Conservation (phyloP, 1,140 invertebrate species). For the Streblospio benedicti region DNA sequence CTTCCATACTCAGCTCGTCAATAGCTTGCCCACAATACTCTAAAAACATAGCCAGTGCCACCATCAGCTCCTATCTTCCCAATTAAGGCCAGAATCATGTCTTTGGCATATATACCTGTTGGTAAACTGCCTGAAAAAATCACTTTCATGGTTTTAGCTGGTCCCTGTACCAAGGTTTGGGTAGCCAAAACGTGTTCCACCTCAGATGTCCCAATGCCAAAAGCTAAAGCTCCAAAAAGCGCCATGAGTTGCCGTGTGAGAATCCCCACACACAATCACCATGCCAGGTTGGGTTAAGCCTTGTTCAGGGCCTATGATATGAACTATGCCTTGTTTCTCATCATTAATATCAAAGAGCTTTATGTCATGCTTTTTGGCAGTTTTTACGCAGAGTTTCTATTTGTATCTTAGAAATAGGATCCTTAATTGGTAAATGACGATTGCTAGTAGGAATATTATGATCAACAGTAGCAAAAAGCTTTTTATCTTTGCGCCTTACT, state of each 20-base stretch:
- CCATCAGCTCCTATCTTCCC: conserved; percentile 16
- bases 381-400: conserved; percentile 3
- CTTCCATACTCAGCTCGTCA: conserved; percentile 16
- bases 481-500: conserved; percentile 8
- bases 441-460: conserved; percentile 18
- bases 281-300: conserved; percentile 22
- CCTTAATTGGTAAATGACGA: conserved; percentile 12
- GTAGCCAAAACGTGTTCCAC: conserved; percentile 22
- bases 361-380: conserved; percentile 17
- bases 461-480: conserved; percentile 17
- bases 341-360: background rate
- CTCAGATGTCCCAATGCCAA: conserved; percentile 24
- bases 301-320: conserved; percentile 24
- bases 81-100: conserved; percentile 20
- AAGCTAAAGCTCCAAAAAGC: conserved; percentile 22
- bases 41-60: conserved; percentile 20
- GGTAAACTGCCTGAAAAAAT: conserved; percentile 14
- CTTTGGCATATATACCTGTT: conserved; percentile 17
- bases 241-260: conserved; percentile 24
- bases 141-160: background rate
- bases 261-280: conserved; percentile 23
- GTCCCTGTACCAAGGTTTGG: conserved; percentile 16
- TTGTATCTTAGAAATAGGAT: background rate
- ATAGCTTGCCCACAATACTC: conserved; percentile 17
- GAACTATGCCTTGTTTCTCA: conserved; percentile 20